A percentile compares a stretch with the other conserved stretches of the same genome.
Conservation (phyloP, 1,140 invertebrate genomes). For the Drosophila miranda region DNA sequence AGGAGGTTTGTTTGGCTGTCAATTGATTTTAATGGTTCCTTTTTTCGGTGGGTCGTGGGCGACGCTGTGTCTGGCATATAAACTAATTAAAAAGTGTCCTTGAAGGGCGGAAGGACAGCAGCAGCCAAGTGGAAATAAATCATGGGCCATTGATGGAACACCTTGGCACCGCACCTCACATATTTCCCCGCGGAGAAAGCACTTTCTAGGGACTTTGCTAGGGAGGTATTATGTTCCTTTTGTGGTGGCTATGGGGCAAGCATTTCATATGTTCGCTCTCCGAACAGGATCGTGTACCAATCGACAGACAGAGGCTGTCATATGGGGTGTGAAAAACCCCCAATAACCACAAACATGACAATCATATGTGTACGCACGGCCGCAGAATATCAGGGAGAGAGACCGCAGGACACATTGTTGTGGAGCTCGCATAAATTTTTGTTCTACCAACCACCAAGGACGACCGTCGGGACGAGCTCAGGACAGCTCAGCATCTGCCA, state of each 20-base stretch:
- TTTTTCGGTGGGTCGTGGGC: background rate
- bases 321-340: constrained; percentile 40
- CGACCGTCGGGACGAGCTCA: constrained; percentile 9
- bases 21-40: constrained; percentile 69
- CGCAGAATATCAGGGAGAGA: constrained; percentile 16
- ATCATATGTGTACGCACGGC: constrained; percentile 52
- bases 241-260: too few species aligned
- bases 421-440: constrained; percentile 30
- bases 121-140: constrained; percentile 1
- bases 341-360: constrained; percentile 67
- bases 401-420: constrained; percentile 56
- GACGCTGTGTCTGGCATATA: constrained; percentile 56
- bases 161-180: background rate
- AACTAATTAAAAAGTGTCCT: constrained; percentile 64
- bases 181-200: too few species aligned
- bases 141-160: background rate
- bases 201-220: background rate
- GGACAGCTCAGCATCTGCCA: constrained; percentile 42
- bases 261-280: too few species aligned
- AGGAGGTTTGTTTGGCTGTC: constrained; percentile 25
- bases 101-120: background rate
- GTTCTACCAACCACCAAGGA: constrained; percentile 17
- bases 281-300: too few species aligned
- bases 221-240: too few species aligned
- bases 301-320: too few species aligned